A percentile compares a stretch with the other conserved stretches of the same genome.
Evolutionary conservation across 1,140 invertebrate genomes (phyloP).

Genomic region (Drosophila oshimai): DNA sequence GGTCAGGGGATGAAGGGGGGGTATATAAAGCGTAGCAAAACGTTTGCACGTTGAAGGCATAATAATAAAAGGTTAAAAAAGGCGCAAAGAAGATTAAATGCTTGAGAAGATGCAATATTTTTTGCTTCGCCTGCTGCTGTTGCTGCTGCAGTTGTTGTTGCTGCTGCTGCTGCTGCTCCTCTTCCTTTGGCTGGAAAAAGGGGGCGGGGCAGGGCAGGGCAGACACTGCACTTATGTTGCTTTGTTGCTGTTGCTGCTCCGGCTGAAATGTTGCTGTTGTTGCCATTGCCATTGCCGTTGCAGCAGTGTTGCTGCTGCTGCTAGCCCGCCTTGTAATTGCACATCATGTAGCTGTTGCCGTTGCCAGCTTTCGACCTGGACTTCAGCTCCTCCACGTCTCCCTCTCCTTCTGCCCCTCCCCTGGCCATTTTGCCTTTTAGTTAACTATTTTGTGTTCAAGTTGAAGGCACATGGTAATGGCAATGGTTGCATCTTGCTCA

Average conservation of each 20-base stretch:
- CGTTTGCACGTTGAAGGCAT: conserved; percentile 81
- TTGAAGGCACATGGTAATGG: conserved; percentile 81
- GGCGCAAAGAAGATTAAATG: conserved; percentile 82
- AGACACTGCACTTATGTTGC: conserved; percentile 63
- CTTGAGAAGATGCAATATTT: conserved; percentile 82
- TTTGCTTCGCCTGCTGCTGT: conserved; percentile 53
- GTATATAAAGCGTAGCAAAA: conserved; percentile 76
- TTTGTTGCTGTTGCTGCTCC: conserved; percentile 41
- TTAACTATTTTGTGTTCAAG: conserved; percentile 81
- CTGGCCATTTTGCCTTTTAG: conserved; percentile 50
- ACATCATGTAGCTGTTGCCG: conserved; percentile 77
- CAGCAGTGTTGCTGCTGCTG: conserved; percentile 34
- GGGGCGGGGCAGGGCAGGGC: conserved; percentile 24
- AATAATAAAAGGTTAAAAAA: conserved; percentile 82
- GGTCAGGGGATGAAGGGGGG: background rate
- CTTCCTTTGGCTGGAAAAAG: conserved; percentile 36
- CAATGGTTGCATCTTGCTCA: conserved; percentile 77
- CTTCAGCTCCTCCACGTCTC: background rate
- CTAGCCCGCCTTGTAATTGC: conserved; percentile 77
- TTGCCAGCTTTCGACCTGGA: conserved; percentile 43
- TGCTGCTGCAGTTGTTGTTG: conserved; percentile 29
- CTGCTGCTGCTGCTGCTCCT: conserved; percentile 21
- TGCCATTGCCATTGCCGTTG: conserved; percentile 21
- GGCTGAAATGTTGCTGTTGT: conserved; percentile 18
- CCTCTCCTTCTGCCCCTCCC: background rate